A percentile compares a stretch with the other conserved stretches of the same genome.
Conservation (phyloP, 2,113 vertebrate species). For the Barbus barbus region DNA sequence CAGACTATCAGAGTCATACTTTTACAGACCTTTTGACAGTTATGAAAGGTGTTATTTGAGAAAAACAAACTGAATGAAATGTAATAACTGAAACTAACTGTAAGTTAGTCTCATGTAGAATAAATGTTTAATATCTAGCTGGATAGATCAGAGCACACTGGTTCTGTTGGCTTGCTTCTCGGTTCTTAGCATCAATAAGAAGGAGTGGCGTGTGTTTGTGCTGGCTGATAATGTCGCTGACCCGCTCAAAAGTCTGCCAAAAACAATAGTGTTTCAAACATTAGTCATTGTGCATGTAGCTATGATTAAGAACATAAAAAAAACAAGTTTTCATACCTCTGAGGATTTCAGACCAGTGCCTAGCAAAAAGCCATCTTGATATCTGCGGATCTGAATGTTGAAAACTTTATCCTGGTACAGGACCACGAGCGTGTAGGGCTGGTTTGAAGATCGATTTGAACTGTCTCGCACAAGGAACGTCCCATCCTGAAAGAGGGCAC, state of each 20-base stretch:
- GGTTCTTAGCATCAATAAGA: conserved; percentile 93
- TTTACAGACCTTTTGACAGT: background rate
- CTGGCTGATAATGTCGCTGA: conserved; percentile 84
- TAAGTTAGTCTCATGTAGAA: background rate
- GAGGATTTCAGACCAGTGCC: conserved; percentile 87
- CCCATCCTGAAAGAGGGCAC: conserved; percentile 80
- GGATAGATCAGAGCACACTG: conserved; percentile 84
- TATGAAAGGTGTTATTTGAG: background rate
- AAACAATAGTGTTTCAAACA: background rate
- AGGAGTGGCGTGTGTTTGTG: conserved; percentile 86
- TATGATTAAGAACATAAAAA: background rate
- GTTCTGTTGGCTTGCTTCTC: conserved; percentile 79
- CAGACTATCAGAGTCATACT: background rate
- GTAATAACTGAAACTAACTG: background rate
- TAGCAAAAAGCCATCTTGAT: conserved; percentile 80
- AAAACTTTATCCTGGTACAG: conserved; percentile 91
- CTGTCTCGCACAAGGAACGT: conserved; percentile 94
- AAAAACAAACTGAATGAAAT: background rate
- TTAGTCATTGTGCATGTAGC: background rate
- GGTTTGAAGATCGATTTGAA: conserved; percentile 78
- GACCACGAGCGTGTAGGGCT: conserved; percentile 94
- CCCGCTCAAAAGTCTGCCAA: conserved; percentile 79
- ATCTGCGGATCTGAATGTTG: conserved; percentile 91
- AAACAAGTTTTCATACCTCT: conserved; percentile 78
- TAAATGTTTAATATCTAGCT: conserved; percentile 65